Percentiles rank a stretch among this genome's conserved stretches.
Evolutionary conservation across 2,113 vertebrate species (phyloP).

Genomic region (Rhadina sibilatrix): DNA sequence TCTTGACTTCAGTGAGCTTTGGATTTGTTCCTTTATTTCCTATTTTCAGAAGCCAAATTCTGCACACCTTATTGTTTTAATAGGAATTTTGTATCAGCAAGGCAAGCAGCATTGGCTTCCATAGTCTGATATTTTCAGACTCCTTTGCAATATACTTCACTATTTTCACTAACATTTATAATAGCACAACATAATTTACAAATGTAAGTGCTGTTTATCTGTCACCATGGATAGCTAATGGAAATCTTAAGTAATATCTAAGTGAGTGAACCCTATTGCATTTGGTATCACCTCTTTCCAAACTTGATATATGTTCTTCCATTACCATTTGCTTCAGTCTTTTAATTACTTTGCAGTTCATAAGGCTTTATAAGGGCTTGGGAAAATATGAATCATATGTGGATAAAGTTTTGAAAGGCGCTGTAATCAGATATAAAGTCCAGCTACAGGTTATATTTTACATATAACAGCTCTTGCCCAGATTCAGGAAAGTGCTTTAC

Average conservation of each 20-base stretch:
- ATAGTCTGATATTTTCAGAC: not conserved
- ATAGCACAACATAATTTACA: not conserved
- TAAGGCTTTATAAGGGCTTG: not conserved
- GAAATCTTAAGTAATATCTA: conserved; percentile 5
- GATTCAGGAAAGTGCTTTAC: not conserved
- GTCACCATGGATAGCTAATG: conserved; percentile 18
- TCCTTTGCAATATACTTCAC: not conserved
- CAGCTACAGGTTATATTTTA: not conserved
- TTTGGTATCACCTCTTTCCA: conserved; percentile 8
- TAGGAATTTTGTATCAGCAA: not conserved
- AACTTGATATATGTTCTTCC: conserved; percentile 38
- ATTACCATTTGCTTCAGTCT: conserved; percentile 23
- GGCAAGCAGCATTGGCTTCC: not conserved
- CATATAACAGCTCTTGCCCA: not conserved
- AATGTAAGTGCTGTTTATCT: not conserved
- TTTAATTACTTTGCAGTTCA: conserved; percentile 34
- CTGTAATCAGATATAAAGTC: not conserved
- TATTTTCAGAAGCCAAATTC: conserved; percentile 40
- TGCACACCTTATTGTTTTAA: conserved; percentile 57
- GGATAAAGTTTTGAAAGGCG: conserved; percentile 16
- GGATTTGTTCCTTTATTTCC: conserved; percentile 53
- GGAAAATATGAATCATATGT: conserved; percentile 22
- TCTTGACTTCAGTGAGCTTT: conserved; percentile 51
- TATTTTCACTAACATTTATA: not conserved
- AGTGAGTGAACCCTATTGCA: not conserved